Base-by-base conservation (phyloP, 2,888 invertebrate species). In the Hybos culiciformis region DNA sequence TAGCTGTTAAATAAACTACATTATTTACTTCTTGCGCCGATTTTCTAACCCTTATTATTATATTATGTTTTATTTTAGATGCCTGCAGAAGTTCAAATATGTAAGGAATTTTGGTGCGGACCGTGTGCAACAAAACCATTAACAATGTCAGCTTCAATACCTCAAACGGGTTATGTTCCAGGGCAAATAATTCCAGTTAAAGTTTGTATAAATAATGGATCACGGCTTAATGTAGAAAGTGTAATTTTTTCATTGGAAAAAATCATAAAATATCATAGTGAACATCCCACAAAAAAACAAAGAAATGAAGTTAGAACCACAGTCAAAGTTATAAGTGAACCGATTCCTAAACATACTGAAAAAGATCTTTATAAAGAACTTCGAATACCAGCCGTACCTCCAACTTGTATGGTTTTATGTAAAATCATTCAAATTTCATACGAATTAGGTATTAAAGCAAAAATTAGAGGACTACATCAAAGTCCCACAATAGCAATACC, bases 141-240 rank as follows among this genome's bases (percentile, higher is more conserved):
- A 2, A 41, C 56, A 5, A 46, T 63, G 0, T 52, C 51, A 32
- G 54, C 59, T 7, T 56, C 56, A 21, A 46, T 65, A 5, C 55
- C 58, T 39, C 63, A 63, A 46, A 58, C 59, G 5, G 65, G 66
- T 26, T 65, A 57, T 47, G 63, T 64, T 5, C 62, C 65, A 0
- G 65, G 65, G 0, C 63, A 65, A 54, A 53, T 57, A 39, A 59
- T 65, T 46, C 48, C 57, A 19, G 46, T 63, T 38, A 56, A 58
- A 24, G 54, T 74, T 2, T 71, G 75, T 50, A 66, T 77, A 3
- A 71, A 73, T 50, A 80, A 80, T 59, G 61, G 67, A 37, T 74
- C 75, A 3, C 70, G 68, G 45, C 61, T 71, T 18, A 61, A 62
- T 42, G 69, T 77, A 29, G 54, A 67, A 45, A 57, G 57, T 52